phyloP scores from a whole-genome alignment of 2,888 invertebrate genomes.

The Scotopteryx bipunctaria region DNA sequence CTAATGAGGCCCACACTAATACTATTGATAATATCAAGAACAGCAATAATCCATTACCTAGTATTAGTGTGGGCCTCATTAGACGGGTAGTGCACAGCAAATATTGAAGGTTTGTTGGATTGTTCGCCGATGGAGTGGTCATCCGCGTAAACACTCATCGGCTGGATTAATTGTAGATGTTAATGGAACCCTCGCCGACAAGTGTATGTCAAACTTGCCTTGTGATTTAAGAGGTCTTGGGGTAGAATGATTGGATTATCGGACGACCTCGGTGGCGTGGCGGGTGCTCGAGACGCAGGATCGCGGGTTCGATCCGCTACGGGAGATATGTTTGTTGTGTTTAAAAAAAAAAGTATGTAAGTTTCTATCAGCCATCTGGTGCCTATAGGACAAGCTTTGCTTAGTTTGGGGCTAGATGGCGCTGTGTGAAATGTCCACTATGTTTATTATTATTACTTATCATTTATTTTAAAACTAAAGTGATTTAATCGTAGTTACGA shows the following conservation, averaged over 20 bases:
- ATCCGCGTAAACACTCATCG: constrained; percentile 75
- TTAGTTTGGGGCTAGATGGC: too few species aligned
- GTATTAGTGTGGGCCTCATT: constrained; percentile 69
- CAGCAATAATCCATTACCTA: constrained; percentile 26
- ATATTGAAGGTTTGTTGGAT: constrained; percentile 69
- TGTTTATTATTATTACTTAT: too few species aligned
- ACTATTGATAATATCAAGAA: constrained; percentile 17
- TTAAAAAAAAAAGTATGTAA: too few species aligned
- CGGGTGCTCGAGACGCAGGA: too few species aligned
- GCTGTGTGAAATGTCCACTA: too few species aligned
- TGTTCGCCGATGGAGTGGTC: constrained; percentile 69
- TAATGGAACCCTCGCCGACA: constrained; percentile 64
- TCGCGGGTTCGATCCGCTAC: too few species aligned
- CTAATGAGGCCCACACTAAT: background rate
- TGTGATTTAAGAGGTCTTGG: constrained; percentile 30
- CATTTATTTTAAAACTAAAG: background rate
- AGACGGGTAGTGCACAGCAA: constrained; percentile 70
- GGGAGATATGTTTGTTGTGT: too few species aligned
- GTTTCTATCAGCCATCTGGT: too few species aligned
- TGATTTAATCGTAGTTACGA: background rate
- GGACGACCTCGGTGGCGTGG: background rate
- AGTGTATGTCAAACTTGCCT: constrained; percentile 56
- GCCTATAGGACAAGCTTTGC: too few species aligned
- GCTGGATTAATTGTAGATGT: constrained; percentile 77
- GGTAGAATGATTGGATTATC: constrained; percentile 9